Evolutionary conservation across 2,113 vertebrate species (phyloP).

Genomic region (Tragelaphus buxtoni): DNA sequence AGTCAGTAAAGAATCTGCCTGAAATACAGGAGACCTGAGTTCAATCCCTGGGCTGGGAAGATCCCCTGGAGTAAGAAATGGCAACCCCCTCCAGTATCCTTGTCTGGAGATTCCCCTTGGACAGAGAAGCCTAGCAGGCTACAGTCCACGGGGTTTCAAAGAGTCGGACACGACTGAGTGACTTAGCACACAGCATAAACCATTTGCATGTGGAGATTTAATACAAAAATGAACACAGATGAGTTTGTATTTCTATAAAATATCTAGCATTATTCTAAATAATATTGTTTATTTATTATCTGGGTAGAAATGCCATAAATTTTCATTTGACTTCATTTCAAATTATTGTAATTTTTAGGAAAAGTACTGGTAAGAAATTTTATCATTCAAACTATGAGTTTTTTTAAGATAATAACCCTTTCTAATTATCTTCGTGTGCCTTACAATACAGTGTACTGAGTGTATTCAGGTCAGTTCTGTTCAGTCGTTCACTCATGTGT

Average conservation of each 20-base stretch:
- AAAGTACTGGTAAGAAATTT: not conserved
- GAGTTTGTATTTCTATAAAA: not conserved
- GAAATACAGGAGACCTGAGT: not conserved
- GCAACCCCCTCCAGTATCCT: not conserved
- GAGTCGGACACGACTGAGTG: not conserved
- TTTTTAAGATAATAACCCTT: not conserved
- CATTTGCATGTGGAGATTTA: not conserved
- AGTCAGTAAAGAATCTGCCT: not conserved
- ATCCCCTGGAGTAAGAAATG: not conserved
- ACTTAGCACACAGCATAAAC: not conserved
- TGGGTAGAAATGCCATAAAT: not conserved
- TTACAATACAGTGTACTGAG: not conserved
- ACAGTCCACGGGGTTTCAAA: not conserved
- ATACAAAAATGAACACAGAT: not conserved
- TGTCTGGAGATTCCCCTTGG: not conserved
- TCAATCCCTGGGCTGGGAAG: not conserved
- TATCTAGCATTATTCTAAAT: not conserved
- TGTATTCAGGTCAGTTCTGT: too few species aligned
- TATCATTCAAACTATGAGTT: not conserved
- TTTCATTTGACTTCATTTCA: not conserved
- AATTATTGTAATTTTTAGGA: not conserved
- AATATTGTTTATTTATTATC: not conserved
- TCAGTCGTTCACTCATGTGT: fast-evolving
- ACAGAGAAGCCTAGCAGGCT: not conserved
- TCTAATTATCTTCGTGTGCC: not conserved